Evolutionary conservation across 1,140 invertebrate species (phyloP).

Genomic region (Cyclina sinensis): DNA sequence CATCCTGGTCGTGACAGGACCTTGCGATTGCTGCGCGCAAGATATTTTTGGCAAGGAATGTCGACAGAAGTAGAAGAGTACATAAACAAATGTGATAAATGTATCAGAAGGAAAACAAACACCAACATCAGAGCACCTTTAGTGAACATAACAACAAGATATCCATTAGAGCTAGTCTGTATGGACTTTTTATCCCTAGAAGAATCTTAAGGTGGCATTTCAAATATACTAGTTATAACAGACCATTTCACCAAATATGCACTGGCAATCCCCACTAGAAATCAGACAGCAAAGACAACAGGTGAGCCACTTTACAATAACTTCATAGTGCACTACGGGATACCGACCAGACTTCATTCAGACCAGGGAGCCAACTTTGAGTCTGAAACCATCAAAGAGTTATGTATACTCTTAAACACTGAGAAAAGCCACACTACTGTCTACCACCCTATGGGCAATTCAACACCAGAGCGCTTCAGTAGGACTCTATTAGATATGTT

Average conservation of each 20-base stretch:
- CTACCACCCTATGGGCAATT: no score
- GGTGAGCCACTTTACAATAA: constrained; percentile 40
- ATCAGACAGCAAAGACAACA: constrained; percentile 58
- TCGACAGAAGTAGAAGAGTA: constrained; percentile 20
- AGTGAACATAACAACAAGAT: background rate
- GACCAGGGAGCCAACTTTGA: constrained; percentile 48
- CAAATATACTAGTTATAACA: constrained; percentile 40
- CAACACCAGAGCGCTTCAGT: no score
- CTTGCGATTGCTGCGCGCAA: no score
- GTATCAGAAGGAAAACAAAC: no score
- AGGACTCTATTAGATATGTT: no score
- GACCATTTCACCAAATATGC: no score
- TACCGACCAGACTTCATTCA: no score
- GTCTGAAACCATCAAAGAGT: constrained; percentile 50
- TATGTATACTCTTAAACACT: constrained; percentile 32
- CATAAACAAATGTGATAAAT: constrained; percentile 39
- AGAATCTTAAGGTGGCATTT: constrained; percentile 22
- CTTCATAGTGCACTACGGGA: no score
- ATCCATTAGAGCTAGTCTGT: constrained; percentile 44
- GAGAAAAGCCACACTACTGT: constrained; percentile 44
- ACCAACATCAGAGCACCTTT: no score
- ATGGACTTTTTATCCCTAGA: constrained; percentile 31
- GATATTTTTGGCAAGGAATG: constrained; percentile 35
- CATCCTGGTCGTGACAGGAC: no score
- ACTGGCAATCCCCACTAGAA: constrained; percentile 37